Base-by-base conservation (phyloP, 1,140 invertebrate species). In the Eubasilissa regina region DNA sequence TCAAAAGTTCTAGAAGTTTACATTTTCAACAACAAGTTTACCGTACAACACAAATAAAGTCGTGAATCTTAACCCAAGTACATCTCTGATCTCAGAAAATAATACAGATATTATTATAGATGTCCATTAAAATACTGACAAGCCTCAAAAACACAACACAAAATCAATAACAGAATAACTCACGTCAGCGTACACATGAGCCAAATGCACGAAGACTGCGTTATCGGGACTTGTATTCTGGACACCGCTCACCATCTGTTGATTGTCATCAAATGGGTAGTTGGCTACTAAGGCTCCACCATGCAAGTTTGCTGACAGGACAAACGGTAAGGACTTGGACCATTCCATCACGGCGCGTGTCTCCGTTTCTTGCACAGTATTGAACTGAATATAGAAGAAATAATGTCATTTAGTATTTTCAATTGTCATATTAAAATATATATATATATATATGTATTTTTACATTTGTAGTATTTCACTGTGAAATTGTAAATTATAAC, bases 261-360 rank as follows among this genome's bases (percentile, higher is more conserved):
- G 84, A 86, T 91, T 93, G 84, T 96, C 94, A 86, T 98, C 97
- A 84, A 91, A 99, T 0, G 97, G 97, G 89, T 97, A 98, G 88
- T 98, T 98, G 17, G 97, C 97, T 0, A 98, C 97, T 60, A 98
- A 87, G 19, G 96, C 95, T 9, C 97, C 97, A 12, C 98, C 98
- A 85, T 99, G 98, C 4, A 99, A 88, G 90, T 99, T 99, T 3
- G 98, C 97, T 0, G 97, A 99, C 3, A 99, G 87, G 4, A 99
- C 97, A 89, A 99, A 99, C 0, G 96, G 97, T 83, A 94, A 91
- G 3, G 91, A 89, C 9, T 91, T 86, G 0, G 97, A 93, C 98
- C 98, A 99, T 48, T 95, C 89, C 92, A 99, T 99, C 0, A 99
- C 92, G 0, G 96, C 96, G 72, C 88, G 84, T 0, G 97, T 99